phyloP scores from a whole-genome alignment of 2,113 vertebrate genomes.

The Echinops telfairi region DNA sequence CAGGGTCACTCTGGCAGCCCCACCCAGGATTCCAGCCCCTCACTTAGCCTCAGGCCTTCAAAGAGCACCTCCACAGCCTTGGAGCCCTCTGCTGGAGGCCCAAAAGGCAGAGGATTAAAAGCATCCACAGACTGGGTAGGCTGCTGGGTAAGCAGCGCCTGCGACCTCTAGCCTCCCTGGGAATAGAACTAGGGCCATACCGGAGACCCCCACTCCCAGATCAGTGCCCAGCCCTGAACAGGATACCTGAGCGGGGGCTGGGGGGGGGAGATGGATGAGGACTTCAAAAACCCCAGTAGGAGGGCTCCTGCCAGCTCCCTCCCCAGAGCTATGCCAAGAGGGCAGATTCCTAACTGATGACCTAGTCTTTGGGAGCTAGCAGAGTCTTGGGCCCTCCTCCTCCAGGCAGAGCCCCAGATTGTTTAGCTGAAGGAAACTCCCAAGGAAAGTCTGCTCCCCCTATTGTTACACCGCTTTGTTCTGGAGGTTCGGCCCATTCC shows the following conservation, averaged over 20 bases:
- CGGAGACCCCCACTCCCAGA: background rate
- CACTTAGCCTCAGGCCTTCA: background rate
- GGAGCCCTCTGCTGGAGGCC: background rate
- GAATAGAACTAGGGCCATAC: background rate
- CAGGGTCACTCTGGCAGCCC: background rate
- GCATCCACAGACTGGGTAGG: background rate
- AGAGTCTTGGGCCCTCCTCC: background rate
- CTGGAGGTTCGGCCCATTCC: background rate
- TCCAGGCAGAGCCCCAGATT: background rate
- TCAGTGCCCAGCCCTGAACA: background rate
- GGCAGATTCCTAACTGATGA: conserved; percentile 15
- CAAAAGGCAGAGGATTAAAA: background rate
- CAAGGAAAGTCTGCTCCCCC: background rate
- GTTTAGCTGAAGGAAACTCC: background rate
- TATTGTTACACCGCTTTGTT: background rate
- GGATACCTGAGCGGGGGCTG: background rate
- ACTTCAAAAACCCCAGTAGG: background rate
- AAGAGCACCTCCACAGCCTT: background rate
- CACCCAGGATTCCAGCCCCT: conserved; percentile 54
- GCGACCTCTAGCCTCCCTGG: background rate
- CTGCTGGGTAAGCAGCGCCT: background rate
- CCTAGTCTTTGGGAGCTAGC: background rate
- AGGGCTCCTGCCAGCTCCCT: background rate
- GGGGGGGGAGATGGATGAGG: background rate
- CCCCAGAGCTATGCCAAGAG: too few relatives aligned